Conservation (phyloP, 2,113 vertebrate species). For the Stigmatopora nigra region DNA sequence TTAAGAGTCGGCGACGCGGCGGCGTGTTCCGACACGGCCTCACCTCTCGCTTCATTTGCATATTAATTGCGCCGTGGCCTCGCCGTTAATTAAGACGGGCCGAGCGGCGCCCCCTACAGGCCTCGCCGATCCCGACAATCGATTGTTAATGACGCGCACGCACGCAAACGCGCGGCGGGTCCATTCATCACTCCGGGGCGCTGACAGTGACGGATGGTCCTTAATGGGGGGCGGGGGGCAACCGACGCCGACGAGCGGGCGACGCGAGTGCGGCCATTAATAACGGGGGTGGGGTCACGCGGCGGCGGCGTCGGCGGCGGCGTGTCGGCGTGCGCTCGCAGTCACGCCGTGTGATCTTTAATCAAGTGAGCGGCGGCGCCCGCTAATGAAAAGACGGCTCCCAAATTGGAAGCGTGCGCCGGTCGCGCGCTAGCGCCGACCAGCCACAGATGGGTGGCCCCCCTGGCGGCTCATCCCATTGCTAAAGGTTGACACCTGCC, state of each 20-base stretch:
- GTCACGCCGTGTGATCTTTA: slow-evolving; percentile 81
- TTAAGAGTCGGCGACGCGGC: neutral
- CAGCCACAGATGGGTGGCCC: slow-evolving; percentile 42
- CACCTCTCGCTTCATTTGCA: neutral
- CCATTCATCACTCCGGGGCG: slow-evolving; percentile 90
- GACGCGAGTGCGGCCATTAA: slow-evolving; percentile 97
- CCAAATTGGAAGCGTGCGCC: slow-evolving; percentile 48
- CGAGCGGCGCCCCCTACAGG: slow-evolving; percentile 23
- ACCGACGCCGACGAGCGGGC: slow-evolving; percentile 93
- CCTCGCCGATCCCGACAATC: slow-evolving; percentile 36
- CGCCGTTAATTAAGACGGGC: slow-evolving; percentile 41
- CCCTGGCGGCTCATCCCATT: neutral
- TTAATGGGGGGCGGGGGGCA: slow-evolving; percentile 66
- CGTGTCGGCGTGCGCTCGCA: slow-evolving; percentile 69
- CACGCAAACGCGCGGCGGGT: slow-evolving; percentile 36
- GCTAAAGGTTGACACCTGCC: neutral
- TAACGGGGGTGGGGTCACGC: slow-evolving; percentile 67
- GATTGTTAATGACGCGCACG: slow-evolving; percentile 13
- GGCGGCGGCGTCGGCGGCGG: too few species aligned
- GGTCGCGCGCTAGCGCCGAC: slow-evolving; percentile 20
- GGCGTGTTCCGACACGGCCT: neutral
- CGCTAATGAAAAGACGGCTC: slow-evolving; percentile 80
- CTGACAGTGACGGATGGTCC: slow-evolving; percentile 99
- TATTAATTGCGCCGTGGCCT: slow-evolving; percentile 11
- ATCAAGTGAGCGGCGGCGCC: slow-evolving; percentile 75